A percentile compares a stretch with the other conserved stretches of the same genome.
Evolutionary conservation across 2,888 invertebrate genomes (phyloP).

Genomic region (Glomeris marginata): DNA sequence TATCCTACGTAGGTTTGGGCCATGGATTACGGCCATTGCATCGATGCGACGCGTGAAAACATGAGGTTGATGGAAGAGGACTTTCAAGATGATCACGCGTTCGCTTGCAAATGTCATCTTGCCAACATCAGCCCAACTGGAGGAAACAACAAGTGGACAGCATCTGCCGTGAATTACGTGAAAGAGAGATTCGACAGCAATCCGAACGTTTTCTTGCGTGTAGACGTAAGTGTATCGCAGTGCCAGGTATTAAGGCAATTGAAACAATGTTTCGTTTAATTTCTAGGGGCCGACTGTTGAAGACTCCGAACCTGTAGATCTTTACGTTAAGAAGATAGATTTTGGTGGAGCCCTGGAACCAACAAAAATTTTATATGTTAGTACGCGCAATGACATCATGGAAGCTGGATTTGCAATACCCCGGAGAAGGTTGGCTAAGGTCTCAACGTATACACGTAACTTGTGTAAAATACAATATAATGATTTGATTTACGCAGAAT

Average conservation of each 20-base stretch:
- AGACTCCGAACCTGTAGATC: constrained; percentile 39
- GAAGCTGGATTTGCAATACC: constrained; percentile 47
- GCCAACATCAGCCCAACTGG: constrained; percentile 53
- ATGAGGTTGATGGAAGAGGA: no score
- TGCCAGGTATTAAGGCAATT: background rate
- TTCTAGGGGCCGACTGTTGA: constrained; percentile 29
- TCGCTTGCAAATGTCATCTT: constrained; percentile 42
- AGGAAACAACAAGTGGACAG: constrained; percentile 25
- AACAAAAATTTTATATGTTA: constrained; percentile 43
- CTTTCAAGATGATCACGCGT: no score
- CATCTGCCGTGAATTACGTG: constrained; percentile 25
- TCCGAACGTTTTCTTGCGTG: constrained; percentile 10
- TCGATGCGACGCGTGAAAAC: no score
- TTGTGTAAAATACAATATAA: no score
- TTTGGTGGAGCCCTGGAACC: constrained; percentile 51
- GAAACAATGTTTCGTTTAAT: constrained; percentile 8
- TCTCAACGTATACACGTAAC: no score
- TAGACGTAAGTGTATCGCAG: constrained; percentile 6
- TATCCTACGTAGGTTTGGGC: no score
- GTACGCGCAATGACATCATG: constrained; percentile 48
- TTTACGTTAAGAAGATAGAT: constrained; percentile 46
- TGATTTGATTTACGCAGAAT: no score
- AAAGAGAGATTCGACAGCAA: constrained; percentile 22
- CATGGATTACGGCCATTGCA: no score
- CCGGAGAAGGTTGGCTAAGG: constrained; percentile 28